Evolutionary conservation across 1,140 invertebrate species (phyloP), one percentile per base, ranked within the genome.

Genomic region (Gryllus bimaculatus): DNA sequence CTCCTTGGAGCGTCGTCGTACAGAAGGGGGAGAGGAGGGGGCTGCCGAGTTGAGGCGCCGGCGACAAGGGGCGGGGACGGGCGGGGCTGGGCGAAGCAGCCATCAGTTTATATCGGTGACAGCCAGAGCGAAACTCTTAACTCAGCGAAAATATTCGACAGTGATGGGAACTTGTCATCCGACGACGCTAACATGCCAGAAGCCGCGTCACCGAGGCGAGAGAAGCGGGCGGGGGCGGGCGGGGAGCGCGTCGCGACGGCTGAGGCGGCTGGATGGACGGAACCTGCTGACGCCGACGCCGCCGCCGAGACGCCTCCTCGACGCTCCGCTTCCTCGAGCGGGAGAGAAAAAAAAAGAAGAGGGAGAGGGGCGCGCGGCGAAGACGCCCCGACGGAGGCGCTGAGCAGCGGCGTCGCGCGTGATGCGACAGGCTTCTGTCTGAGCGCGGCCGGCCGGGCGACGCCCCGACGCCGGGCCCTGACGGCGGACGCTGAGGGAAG

Each of bases 121-220:
- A 77, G 76, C 48, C 47, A 18, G 7, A 77, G 76, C 76, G 47
- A 77, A 77, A 77, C 76, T 77, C 76, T 77, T 48, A 77, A 77
- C 76, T 77, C 76, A 77, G 76, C 76, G 76, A 77, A 77, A 77
- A 77, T 77, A 77, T 77, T 77, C 39, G 76, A 77, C 76, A 77
- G 76, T 77, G 76, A 77, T 77, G 76, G 76, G 39, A 39, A 48
- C 39, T 48, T 77, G 76, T 77, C 76, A 77, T 77, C 76, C 18
- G 76, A 39, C 20, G 76, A 18, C 76, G 20, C 76, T 48, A 48
- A 66, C 54, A 66, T 39, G 26, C 26, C 26, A 39, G 26, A 39
- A 39, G 26, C 26, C 54, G 54, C 54, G 54, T 66, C 54, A 66
- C 54, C 54, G 10, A 66, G 54, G 54, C 54, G 54, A 66, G 54